These are phyloP conservation scores for Trichosurus vulpecula DNA, from an alignment of 2,797 vertebrate species.

Conservation along the genomic window DNA sequence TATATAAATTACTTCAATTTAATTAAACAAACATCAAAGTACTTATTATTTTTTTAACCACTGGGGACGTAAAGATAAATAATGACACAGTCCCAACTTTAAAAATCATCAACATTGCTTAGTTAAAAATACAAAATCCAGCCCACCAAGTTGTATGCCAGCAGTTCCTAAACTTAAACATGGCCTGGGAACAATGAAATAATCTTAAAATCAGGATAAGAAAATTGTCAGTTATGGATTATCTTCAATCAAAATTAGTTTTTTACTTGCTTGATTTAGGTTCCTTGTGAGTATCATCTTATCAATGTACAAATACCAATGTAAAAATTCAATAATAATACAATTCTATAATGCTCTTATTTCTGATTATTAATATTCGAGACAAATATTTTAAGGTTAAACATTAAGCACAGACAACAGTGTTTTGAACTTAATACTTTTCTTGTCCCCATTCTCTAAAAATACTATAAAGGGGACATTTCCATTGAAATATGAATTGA, in stretches of 20 bases:
- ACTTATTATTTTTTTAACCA: background rate
- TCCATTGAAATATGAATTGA: background rate
- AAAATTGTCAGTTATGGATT: background rate
- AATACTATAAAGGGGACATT: background rate
- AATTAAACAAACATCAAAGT: background rate
- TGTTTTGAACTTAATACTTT: slow-evolving; percentile 13
- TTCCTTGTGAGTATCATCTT: background rate
- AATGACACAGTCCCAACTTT: background rate
- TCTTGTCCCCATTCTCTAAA: background rate
- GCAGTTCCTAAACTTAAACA: background rate
- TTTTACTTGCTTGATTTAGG: background rate
- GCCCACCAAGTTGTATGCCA: background rate
- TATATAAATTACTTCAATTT: background rate
- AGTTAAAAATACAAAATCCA: background rate
- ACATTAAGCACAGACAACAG: background rate
- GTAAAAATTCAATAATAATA: background rate
- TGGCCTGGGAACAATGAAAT: background rate
- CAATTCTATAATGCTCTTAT: background rate
- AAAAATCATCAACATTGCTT: background rate
- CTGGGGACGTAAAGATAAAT: background rate
- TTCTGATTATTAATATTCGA: background rate
- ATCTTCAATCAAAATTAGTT: background rate
- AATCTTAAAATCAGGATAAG: background rate
- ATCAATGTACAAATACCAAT: background rate
- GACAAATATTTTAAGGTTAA: background rate